Evolutionary conservation across 2,113 vertebrate genomes (phyloP), one percentile per base, ranked within the genome.

Genomic region (Phodopus roborovskii): DNA sequence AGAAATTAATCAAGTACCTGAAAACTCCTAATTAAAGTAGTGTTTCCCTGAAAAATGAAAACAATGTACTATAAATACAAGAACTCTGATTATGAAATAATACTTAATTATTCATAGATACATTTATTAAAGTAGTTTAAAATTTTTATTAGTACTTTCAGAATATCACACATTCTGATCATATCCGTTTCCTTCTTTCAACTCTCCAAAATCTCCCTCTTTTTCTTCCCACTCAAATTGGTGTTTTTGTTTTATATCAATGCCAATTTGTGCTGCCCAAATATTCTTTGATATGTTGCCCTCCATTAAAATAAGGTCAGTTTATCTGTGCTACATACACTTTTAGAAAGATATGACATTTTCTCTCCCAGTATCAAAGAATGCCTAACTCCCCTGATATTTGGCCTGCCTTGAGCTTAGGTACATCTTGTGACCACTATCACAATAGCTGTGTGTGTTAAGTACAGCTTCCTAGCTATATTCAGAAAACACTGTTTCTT

Each of bases 21-120:
- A 87, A 91, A 93, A 48, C 3, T 56, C 91, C n/a, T 30, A 64
- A 22, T 33, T 62, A 28, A 12, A 89, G 85, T 17, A 70, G 30
- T 48, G 11, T 50, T 93, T 91, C 39, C 83, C 6, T 93, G 22
- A 56, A 82, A 97, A 91, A 74, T 42, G 33, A 92, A 74, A 48
- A 17, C 45, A 82, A 71, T 16, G 4, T 58, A 24, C 1, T 70
- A 24, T 48, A 50, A 94, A 19, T 36, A 53, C 48, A 33, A 53
- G 30, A 78, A 33, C 30, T 53, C 20, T 48, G 13, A 75, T 42
- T 39, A 56, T 90, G 17, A 58, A 71, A 88, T 88, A 4, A 70
- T 50, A n/a, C n/a, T n/a, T n/a, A 50, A 20, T 56, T 86, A 56
- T 36, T 60, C 9, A 83, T 50, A 62, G 28, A 56, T n/a, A 36